A percentile compares a stretch with the other conserved stretches of the same genome.
Evolutionary conservation across 2,797 vertebrate species (phyloP).

Genomic region (Brotula barbata): DNA sequence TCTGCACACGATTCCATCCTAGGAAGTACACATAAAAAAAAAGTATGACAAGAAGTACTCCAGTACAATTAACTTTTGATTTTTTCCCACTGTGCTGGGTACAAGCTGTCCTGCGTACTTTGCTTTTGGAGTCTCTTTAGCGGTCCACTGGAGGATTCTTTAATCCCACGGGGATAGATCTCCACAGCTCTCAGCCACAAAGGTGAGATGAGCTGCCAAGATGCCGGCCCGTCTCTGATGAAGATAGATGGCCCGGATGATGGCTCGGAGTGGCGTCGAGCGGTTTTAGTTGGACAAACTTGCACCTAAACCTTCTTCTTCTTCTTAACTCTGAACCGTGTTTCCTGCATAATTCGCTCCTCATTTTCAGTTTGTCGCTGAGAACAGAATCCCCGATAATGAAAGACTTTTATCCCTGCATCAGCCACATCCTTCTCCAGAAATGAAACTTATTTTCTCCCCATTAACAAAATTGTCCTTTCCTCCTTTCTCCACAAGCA

Average conservation of each 20-base stretch:
- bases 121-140: background rate
- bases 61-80: no score
- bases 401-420: no score
- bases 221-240: background rate
- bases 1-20: no score
- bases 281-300: no score
- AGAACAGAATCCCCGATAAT: background rate
- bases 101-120: background rate
- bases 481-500: background rate
- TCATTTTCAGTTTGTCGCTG: background rate
- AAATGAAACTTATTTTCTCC: constrained; percentile 12
- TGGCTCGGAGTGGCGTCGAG: background rate
- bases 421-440: background rate
- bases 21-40: no score
- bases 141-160: background rate
- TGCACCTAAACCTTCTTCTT: no score
- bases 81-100: background rate
- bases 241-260: constrained; percentile 2
- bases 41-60: no score
- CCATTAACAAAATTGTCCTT: constrained; percentile 11
- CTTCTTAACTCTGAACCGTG: no score
- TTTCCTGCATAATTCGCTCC: background rate
- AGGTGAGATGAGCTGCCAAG: background rate
- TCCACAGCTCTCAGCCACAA: background rate
- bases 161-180: background rate